Evolutionary conservation across 2,888 invertebrate species (phyloP), one percentile per base, ranked within the genome.

Genomic region (Amaurobius ferox): DNA sequence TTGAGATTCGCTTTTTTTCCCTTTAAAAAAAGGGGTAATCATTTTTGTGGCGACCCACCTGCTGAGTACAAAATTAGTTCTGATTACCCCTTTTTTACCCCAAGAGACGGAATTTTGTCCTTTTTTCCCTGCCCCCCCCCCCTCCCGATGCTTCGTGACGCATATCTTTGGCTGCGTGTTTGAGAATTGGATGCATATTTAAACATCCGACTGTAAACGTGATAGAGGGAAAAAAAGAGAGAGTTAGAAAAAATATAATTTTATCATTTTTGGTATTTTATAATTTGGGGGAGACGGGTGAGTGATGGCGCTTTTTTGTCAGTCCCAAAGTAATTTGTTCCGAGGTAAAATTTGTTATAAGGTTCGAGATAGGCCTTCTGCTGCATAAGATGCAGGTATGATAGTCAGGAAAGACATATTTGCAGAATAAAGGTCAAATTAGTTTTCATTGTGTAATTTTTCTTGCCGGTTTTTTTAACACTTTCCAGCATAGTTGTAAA

Each of bases 131-230:
- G 6, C 23, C 55, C 55, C 55, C 23, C 23, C 19, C 19, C 5
- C 35, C 35, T 7, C n/a, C n/a, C n/a, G n/a, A n/a, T n/a, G n/a
- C 35, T 35, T 35, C 55, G 55, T 55, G 55, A 55, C 55, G 55
- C 55, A 55, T 55, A 55, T 55, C 55, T 55, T 3, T 23, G 19
- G 23, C 16, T 23, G 2, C 23, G 3, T 23, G 55, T 23, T 11
- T 6, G 74, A 28, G 61, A 73, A 62, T 72, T 80, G 28, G 68
- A 81, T 81, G 74, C 74, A 81, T 81, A 81, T 81, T 81, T 81
- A 81, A 81, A 74, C 80, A 81, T 81, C 80, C 80, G 74, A 61
- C 55, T 39, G 74, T 68, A 81, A 81, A 81, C 74, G 68, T 23
- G 55, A 55, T 55, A 23, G 55, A 55, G 55, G 3, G 55, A 55